Evolutionary conservation across 2,888 invertebrate species (phyloP).

Genomic region (Amblyteles armatorius): DNA sequence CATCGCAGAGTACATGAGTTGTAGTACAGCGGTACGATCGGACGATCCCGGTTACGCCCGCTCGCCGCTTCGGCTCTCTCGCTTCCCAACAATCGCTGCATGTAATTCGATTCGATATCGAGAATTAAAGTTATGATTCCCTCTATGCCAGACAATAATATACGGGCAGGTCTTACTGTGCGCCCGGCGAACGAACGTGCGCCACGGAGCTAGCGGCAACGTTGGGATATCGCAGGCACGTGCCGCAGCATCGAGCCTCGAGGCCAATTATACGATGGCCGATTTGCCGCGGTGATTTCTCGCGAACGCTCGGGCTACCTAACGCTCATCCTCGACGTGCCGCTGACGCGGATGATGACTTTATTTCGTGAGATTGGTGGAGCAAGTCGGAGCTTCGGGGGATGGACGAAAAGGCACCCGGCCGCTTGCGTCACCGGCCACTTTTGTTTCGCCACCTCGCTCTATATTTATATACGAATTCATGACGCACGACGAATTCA

Average conservation of each 20-base stretch:
- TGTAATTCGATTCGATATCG: constrained; percentile 84
- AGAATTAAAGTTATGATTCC: constrained; percentile 83
- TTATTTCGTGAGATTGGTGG: constrained; percentile 57
- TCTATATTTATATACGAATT: constrained; percentile 12
- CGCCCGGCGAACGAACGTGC: constrained; percentile 73
- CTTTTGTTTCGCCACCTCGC: constrained; percentile 49
- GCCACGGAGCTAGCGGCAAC: constrained; percentile 49
- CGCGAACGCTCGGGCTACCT: constrained; percentile 58
- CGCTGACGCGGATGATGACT: constrained; percentile 59
- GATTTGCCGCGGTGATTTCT: constrained; percentile 70
- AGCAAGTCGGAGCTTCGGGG: constrained; percentile 28
- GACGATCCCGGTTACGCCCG: constrained; percentile 9
- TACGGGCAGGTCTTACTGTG: constrained; percentile 84
- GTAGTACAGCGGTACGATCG: constrained; percentile 40
- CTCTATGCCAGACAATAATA: constrained; percentile 79
- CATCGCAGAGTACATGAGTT: constrained; percentile 23
- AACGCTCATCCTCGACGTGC: constrained; percentile 57
- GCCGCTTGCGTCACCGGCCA: neutral
- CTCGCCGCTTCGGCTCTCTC: constrained; percentile 51
- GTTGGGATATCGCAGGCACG: constrained; percentile 61
- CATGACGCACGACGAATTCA: constrained; percentile 22
- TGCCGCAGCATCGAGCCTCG: constrained; percentile 61
- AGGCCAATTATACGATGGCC: constrained; percentile 70
- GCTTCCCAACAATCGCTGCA: constrained; percentile 73
- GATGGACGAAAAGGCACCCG: constrained; percentile 45